A percentile compares a stretch with the other conserved stretches of the same genome.
phyloP scores from a whole-genome alignment of 2,888 invertebrate genomes.

The Lasiommata megera region DNA sequence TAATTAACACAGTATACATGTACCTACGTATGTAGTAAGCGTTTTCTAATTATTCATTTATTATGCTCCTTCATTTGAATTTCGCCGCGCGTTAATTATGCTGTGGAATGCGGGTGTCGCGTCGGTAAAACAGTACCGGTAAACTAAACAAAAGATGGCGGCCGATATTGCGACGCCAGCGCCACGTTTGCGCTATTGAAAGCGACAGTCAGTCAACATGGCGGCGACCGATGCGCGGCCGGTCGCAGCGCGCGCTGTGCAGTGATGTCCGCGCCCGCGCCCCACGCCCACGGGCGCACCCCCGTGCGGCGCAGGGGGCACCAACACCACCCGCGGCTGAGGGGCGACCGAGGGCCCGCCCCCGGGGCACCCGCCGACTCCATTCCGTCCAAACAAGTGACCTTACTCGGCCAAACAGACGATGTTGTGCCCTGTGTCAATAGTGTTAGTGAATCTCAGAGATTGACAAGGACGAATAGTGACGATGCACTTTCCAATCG shows the following conservation, averaged over 20 bases:
- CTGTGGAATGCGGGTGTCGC: conserved; percentile 43
- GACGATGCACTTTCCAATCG: conserved; percentile 80
- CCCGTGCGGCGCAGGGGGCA: conserved; percentile 85
- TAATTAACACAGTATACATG: too few species aligned
- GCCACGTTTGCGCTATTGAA: conserved; percentile 51
- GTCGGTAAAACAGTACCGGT: conserved; percentile 66
- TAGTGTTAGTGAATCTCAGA: conserved; percentile 80
- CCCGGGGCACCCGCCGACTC: conserved; percentile 55
- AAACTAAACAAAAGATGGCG: conserved; percentile 61
- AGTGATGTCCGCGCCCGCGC: conserved; percentile 82
- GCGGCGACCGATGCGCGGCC: conserved; percentile 79
- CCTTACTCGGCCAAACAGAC: conserved; percentile 69
- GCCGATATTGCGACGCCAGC: conserved; percentile 59
- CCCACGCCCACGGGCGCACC: conserved; percentile 82
- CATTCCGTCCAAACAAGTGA: conserved; percentile 73
- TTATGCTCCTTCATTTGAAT: conserved; percentile 39
- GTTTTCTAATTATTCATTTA: too few species aligned
- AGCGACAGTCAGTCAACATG: conserved; percentile 79
- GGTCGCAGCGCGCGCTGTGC: conserved; percentile 65
- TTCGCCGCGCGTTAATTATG: conserved; percentile 45
- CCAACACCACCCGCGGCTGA: conserved; percentile 88
- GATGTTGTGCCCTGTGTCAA: conserved; percentile 79
- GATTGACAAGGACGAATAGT: conserved; percentile 79
- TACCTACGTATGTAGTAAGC: too few species aligned
- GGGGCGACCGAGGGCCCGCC: conserved; percentile 81